Percentiles rank a stretch among this genome's conserved stretches.
phyloP scores from a whole-genome alignment of 2,797 vertebrate species.

The Ctenopoma multispine region DNA sequence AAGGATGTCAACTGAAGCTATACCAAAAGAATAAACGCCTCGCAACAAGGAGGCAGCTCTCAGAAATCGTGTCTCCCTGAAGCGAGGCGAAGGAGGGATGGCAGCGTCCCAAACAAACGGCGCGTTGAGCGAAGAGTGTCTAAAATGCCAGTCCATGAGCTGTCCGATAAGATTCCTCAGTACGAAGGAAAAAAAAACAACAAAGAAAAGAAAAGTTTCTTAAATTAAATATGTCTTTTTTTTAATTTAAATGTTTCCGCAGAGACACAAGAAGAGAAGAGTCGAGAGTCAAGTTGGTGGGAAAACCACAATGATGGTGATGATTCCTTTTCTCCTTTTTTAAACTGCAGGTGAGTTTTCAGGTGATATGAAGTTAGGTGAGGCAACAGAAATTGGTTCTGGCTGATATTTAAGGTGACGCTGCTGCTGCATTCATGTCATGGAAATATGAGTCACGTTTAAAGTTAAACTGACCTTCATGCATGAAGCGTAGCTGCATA shows the following conservation, averaged over 20 bases:
- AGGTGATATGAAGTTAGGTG: conserved; percentile 26
- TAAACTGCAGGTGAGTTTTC: background rate
- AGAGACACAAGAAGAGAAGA: conserved; percentile 15
- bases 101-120: conserved; percentile 27
- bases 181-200: conserved; percentile 50
- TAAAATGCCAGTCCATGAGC: conserved; percentile 59
- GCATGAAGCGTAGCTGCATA: background rate
- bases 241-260: background rate
- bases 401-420: too few species aligned
- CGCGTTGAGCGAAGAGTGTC: conserved; percentile 6
- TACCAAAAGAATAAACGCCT: conserved; percentile 8
- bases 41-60: background rate
- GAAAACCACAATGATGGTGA: conserved; percentile 9
- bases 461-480: conserved; percentile 1
- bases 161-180: conserved; percentile 55
- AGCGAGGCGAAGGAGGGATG: conserved; percentile 7
- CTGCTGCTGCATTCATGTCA: conserved; percentile 58
- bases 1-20: conserved; percentile 7
- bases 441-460: background rate
- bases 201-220: conserved; percentile 28
- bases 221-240: conserved; percentile 51
- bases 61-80: conserved; percentile 12
- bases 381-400: conserved; percentile 17
- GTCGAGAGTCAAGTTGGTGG: conserved; percentile 32
- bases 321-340: conserved; percentile 10